These are phyloP conservation scores for Cosmorhoe ocellata DNA, from an alignment of 2,888 invertebrate genomes.

Conservation along the genomic window DNA sequence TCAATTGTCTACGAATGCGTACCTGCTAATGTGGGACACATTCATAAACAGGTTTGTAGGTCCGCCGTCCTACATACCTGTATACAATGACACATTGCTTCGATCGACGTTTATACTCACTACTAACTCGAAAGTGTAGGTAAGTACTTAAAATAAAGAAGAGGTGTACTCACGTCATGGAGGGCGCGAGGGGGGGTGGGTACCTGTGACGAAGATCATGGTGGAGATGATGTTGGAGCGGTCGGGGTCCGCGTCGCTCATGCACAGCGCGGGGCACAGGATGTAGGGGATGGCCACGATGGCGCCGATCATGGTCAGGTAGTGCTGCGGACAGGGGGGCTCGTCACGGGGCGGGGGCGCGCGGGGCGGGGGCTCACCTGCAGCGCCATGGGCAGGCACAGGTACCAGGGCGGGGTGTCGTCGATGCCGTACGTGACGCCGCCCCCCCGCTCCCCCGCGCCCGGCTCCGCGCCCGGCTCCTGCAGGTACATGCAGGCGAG, in stretches of 20 bases:
- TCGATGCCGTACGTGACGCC: constrained; percentile 88
- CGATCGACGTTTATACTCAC: no score
- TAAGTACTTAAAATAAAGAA: no score
- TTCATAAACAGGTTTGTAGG: no score
- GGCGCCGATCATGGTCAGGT: constrained; percentile 92
- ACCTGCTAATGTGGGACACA: no score
- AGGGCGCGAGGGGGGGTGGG: no score
- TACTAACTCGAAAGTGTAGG: no score
- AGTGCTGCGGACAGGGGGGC: constrained; percentile 80
- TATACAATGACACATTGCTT: no score
- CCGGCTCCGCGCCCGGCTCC: constrained; percentile 40
- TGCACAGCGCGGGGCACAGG: constrained; percentile 90
- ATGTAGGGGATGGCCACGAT: constrained; percentile 92
- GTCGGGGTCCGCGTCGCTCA: constrained; percentile 88
- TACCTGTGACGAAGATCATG: constrained; percentile 90
- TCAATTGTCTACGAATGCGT: no score
- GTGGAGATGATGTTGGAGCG: constrained; percentile 90
- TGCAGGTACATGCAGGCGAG: no score
- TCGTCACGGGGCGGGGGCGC: no score
- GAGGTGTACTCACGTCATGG: no score
- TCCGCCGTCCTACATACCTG: no score
- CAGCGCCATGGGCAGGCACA: constrained; percentile 90
- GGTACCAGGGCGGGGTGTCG: constrained; percentile 92
- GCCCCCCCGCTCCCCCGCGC: constrained; percentile 44
- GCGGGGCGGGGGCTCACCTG: constrained; percentile 69